These are phyloP conservation scores for Drosophila bifasciata DNA, from an alignment of 1,140 invertebrate species.

Conservation along the genomic window DNA sequence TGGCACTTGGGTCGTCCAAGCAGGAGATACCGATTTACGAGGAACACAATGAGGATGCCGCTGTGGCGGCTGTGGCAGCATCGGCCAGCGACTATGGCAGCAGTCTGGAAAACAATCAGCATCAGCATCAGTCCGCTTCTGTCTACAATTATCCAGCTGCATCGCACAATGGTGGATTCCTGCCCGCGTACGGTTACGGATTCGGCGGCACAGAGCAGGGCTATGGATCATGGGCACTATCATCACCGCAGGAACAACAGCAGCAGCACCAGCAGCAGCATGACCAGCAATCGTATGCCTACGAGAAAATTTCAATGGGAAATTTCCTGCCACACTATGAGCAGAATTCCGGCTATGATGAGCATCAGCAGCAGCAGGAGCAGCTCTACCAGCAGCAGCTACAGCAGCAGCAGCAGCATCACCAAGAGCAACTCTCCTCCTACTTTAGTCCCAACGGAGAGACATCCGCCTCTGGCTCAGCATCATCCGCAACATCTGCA, in stretches of 20 bases:
- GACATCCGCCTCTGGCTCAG: slow-evolving; percentile 17
- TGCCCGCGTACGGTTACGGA: slow-evolving; percentile 25
- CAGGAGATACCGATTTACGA: slow-evolving; percentile 83
- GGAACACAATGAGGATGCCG: slow-evolving; percentile 79
- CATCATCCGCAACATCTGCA: slow-evolving; percentile 23
- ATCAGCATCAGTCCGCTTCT: slow-evolving; percentile 47
- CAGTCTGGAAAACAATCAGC: slow-evolving; percentile 32
- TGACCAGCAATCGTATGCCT: slow-evolving; percentile 37
- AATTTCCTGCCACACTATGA: slow-evolving; percentile 77
- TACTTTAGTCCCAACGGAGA: slow-evolving; percentile 31
- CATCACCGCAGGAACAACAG: slow-evolving; percentile 16
- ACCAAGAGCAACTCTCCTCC: slow-evolving; percentile 47
- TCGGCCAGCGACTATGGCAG: slow-evolving; percentile 40
- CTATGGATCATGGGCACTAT: slow-evolving; percentile 41
- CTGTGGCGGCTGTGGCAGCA: slow-evolving; percentile 62
- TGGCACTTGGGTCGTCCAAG: slow-evolving; percentile 57
- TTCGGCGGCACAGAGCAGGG: slow-evolving; percentile 16
- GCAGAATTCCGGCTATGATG: slow-evolving; percentile 58
- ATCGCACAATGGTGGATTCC: slow-evolving; percentile 29
- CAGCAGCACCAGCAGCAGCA: slow-evolving; percentile 23
- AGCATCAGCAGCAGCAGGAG: slow-evolving; percentile 25
- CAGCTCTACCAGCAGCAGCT: slow-evolving; percentile 39
- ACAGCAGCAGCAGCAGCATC: slow-evolving; percentile 47
- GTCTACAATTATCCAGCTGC: slow-evolving; percentile 70
- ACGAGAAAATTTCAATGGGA: slow-evolving; percentile 77